phyloP scores from a whole-genome alignment of 1,140 invertebrate genomes.

The Cylas formicarius region DNA sequence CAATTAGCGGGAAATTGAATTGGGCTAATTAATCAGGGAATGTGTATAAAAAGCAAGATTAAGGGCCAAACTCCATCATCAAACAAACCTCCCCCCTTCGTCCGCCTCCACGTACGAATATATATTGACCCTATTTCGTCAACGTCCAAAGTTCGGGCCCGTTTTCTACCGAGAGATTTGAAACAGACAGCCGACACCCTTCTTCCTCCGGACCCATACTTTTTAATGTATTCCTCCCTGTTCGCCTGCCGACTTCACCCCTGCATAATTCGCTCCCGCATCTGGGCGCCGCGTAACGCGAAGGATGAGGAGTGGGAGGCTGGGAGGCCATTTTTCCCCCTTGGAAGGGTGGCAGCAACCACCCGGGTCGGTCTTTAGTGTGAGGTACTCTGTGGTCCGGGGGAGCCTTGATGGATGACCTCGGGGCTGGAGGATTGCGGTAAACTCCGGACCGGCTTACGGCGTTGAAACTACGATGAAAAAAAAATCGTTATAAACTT shows the following conservation, averaged over 20 bases:
- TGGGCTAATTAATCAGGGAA: no score
- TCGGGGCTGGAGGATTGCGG: conserved; percentile 30
- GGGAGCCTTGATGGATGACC: conserved; percentile 37
- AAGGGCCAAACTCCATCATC: no score
- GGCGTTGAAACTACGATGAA: conserved; percentile 18
- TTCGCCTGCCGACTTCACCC: conserved; percentile 24
- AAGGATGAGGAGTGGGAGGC: conserved; percentile 29
- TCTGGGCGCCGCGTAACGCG: conserved; percentile 18
- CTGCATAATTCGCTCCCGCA: conserved; percentile 28
- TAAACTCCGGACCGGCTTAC: conserved; percentile 13
- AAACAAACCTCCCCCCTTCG: no score
- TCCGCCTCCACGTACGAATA: no score
- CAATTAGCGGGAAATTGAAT: no score
- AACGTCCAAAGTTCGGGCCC: conserved; percentile 23
- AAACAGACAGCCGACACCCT: conserved; percentile 21
- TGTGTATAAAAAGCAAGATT: no score
- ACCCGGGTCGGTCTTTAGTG: conserved; percentile 29
- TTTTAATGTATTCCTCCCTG: conserved; percentile 35
- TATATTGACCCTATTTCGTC: conserved; percentile 32
- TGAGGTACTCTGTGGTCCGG: conserved; percentile 31
- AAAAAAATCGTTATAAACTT: conserved; percentile 34
- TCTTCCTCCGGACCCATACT: conserved; percentile 24
- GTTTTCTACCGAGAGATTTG: conserved; percentile 26
- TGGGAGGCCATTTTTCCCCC: conserved; percentile 28
- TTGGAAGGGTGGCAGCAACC: conserved; percentile 29